Percentiles rank a stretch among this genome's conserved stretches.
Conservation (phyloP, 2,888 invertebrate species). For the Zootermopsis nevadensis region DNA sequence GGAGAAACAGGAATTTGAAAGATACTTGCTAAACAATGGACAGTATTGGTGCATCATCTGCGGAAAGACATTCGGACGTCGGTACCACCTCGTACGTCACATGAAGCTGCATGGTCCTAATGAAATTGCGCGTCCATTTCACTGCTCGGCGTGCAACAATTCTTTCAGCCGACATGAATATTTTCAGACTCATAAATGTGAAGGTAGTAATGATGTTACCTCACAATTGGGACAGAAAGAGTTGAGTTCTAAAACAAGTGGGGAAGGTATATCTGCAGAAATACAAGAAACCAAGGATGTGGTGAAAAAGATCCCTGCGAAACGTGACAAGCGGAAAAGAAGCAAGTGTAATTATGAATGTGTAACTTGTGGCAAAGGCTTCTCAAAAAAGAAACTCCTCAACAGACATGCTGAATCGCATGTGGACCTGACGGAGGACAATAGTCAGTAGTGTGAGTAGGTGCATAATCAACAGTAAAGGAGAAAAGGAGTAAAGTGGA, state of each 20-base stretch:
- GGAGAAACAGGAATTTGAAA: constrained; percentile 51
- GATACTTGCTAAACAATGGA: constrained; percentile 50
- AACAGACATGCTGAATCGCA: constrained; percentile 57
- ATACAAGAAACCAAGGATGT: not conserved
- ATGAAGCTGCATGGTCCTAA: constrained; percentile 53
- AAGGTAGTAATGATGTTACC: constrained; percentile 21
- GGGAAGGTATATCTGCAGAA: not conserved
- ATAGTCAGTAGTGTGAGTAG: constrained; percentile 34
- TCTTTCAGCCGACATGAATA: constrained; percentile 45
- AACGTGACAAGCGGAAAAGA: constrained; percentile 44
- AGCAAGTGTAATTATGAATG: constrained; percentile 55
- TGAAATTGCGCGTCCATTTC: constrained; percentile 43
- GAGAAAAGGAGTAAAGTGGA: too few species aligned
- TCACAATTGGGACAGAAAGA: not conserved
- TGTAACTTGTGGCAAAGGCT: constrained; percentile 56
- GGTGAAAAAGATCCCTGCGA: constrained; percentile 40
- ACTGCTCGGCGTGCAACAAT: constrained; percentile 49
- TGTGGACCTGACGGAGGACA: constrained; percentile 55
- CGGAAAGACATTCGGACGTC: constrained; percentile 55
- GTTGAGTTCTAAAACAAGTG: not conserved
- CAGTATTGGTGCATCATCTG: constrained; percentile 52
- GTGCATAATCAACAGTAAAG: too few species aligned
- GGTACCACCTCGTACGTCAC: constrained; percentile 56
- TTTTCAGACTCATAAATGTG: constrained; percentile 48
- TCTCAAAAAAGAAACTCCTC: constrained; percentile 55